Conservation (phyloP, 1,140 invertebrate genomes). For the Popillia japonica region DNA sequence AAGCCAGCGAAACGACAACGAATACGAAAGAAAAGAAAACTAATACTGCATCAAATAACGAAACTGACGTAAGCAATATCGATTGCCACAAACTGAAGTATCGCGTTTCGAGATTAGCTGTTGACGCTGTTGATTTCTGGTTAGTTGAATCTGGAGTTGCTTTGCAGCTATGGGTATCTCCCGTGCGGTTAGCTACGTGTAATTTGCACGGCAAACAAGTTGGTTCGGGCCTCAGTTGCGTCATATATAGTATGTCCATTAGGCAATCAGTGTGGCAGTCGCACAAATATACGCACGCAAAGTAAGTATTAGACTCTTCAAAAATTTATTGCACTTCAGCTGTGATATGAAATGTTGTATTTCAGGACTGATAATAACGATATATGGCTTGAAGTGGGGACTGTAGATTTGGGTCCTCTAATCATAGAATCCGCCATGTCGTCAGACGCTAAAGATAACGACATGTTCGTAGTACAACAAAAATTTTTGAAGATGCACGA, state of each 20-base stretch:
- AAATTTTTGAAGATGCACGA: slow-evolving; percentile 90
- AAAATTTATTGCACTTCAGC: too few species aligned
- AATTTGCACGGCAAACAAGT: slow-evolving; percentile 93
- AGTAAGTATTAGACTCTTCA: slow-evolving; percentile 39
- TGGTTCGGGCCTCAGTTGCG: slow-evolving; percentile 86
- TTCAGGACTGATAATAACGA: slow-evolving; percentile 66
- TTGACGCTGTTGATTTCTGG: slow-evolving; percentile 92
- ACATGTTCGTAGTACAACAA: slow-evolving; percentile 80
- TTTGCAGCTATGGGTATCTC: slow-evolving; percentile 86
- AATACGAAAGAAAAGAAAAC: slow-evolving; percentile 25
- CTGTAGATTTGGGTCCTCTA: slow-evolving; percentile 87
- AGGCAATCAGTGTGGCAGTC: slow-evolving; percentile 72
- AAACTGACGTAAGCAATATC: neutral
- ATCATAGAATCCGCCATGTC: slow-evolving; percentile 93
- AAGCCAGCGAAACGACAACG: slow-evolving; percentile 25
- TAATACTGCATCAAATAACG: slow-evolving; percentile 1
- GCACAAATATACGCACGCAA: slow-evolving; percentile 58
- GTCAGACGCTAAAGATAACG: slow-evolving; percentile 75
- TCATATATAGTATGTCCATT: slow-evolving; percentile 81
- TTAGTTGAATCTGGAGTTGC: slow-evolving; percentile 89
- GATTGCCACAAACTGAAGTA: slow-evolving; percentile 80
- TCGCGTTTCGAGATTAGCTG: slow-evolving; percentile 86
- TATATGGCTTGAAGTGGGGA: slow-evolving; percentile 93
- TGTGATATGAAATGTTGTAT: too few species aligned
- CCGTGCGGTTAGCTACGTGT: slow-evolving; percentile 87